Evolutionary conservation across 2,888 invertebrate species (phyloP).

Genomic region (Euplagia quadripunctaria): DNA sequence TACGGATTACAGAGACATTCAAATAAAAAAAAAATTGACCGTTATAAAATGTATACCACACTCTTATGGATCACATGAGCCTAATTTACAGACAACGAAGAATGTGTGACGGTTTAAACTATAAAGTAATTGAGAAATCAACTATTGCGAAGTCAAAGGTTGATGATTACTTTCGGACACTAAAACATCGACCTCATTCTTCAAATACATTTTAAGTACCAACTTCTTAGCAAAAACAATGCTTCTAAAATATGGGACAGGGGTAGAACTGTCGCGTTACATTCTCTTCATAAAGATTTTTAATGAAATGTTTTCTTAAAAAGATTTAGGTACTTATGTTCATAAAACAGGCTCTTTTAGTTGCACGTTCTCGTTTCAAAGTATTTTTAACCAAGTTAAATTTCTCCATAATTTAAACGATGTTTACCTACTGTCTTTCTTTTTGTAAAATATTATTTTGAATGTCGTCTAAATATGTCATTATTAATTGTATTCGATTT

Average conservation of each 20-base stretch:
- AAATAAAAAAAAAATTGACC: conserved; percentile 1
- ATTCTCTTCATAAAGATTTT: not conserved
- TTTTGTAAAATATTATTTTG: too few relatives aligned
- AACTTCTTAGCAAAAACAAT: conserved; percentile 26
- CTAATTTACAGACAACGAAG: conserved; percentile 42
- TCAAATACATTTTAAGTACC: conserved; percentile 14
- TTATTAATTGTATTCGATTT: too few relatives aligned
- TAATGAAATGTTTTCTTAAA: too few relatives aligned
- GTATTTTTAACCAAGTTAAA: too few relatives aligned
- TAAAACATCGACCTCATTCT: conserved; percentile 42
- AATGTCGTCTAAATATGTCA: too few relatives aligned
- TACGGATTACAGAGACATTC: too few relatives aligned
- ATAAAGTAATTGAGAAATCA: conserved; percentile 37
- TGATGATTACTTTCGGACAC: conserved; percentile 36
- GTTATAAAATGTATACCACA: conserved; percentile 38
- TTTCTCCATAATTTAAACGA: too few relatives aligned
- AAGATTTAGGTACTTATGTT: too few relatives aligned
- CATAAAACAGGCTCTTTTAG: too few relatives aligned
- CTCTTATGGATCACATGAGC: conserved; percentile 38
- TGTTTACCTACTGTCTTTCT: too few relatives aligned
- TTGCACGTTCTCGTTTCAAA: too few relatives aligned
- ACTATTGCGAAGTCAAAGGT: conserved; percentile 26
- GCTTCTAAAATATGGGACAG: conserved; percentile 22
- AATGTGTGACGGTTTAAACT: conserved; percentile 29
- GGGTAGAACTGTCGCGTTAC: not conserved